Conservation (phyloP, 2,797 vertebrate species). For the Malacoctenus gilli region DNA sequence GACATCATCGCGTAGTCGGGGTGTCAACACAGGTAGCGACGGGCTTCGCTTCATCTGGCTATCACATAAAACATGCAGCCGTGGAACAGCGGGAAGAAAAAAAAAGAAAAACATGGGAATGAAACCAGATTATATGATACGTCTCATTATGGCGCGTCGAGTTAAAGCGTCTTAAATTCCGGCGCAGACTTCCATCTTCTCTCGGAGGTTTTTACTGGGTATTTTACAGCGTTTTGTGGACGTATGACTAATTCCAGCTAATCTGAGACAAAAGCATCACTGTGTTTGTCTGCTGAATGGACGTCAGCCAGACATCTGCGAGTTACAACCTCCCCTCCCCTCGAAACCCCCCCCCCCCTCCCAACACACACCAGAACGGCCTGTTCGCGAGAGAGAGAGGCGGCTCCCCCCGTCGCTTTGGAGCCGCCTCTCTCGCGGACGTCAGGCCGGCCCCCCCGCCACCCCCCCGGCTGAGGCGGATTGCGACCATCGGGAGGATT, state of each 20-base stretch:
- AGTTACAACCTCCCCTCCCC: conserved; percentile 32
- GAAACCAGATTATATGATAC: conserved; percentile 19
- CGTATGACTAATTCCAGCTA: conserved; percentile 31
- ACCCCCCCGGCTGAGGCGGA: conserved; percentile 43
- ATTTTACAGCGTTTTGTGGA: conserved; percentile 45
- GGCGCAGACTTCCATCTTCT: conserved; percentile 16
- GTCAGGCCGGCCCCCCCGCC: too few relatives aligned
- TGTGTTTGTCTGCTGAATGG: conserved; percentile 61
- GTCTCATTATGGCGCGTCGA: conserved; percentile 3
- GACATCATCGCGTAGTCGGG: conserved; percentile 34
- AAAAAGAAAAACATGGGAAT: conserved; percentile 7
- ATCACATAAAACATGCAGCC: background rate
- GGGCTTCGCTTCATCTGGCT: too few relatives aligned
- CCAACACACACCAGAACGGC: conserved; percentile 9
- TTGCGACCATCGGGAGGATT: conserved; percentile 37
- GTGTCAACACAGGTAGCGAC: conserved; percentile 1
- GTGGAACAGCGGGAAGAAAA: background rate
- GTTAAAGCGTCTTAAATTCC: conserved; percentile 28
- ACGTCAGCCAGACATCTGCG: conserved; percentile 64
- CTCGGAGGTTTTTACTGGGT: conserved; percentile 33
- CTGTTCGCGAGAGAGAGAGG: too few relatives aligned
- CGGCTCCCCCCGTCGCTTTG: too few relatives aligned
- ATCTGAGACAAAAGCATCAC: conserved; percentile 64
- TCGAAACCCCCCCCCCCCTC: conserved; percentile 27
- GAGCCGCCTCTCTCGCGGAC: too few relatives aligned